A percentile compares a stretch with the other conserved stretches of the same genome.
phyloP scores from a whole-genome alignment of 2,113 vertebrate genomes.

The Pygoscelis adeliae region DNA sequence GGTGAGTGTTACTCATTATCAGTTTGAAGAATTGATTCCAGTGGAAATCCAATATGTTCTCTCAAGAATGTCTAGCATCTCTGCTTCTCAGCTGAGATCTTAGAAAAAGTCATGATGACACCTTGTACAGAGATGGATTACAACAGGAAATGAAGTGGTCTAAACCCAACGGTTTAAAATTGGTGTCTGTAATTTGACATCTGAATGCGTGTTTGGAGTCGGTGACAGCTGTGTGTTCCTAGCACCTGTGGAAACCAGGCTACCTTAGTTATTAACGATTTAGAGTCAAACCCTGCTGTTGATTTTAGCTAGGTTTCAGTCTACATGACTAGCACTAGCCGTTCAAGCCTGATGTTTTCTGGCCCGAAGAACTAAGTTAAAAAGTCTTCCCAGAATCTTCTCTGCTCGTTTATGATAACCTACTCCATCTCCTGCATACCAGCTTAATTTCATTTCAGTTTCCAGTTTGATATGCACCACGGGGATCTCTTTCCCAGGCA shows the following conservation, averaged over 20 bases:
- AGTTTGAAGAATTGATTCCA: slow-evolving; percentile 2
- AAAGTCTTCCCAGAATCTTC: background rate
- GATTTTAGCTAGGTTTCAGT: background rate
- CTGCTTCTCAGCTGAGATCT: background rate
- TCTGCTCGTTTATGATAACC: slow-evolving; percentile 60
- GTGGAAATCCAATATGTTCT: background rate
- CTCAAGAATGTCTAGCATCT: background rate
- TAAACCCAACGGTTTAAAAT: background rate
- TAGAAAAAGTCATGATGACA: background rate
- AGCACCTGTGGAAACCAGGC: background rate
- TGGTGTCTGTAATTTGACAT: background rate
- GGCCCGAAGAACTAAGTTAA: background rate
- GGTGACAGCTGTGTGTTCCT: background rate
- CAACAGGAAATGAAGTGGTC: slow-evolving; percentile 15
- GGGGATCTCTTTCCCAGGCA: slow-evolving; percentile 81
- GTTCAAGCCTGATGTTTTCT: background rate
- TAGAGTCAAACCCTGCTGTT: background rate
- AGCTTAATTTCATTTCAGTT: slow-evolving; percentile 78
- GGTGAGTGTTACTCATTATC: background rate
- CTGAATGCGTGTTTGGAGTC: background rate
- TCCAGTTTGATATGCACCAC: slow-evolving; percentile 76
- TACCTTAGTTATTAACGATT: background rate
- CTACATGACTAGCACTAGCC: background rate
- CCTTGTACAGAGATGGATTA: background rate
- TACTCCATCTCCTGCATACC: slow-evolving; percentile 66